These are phyloP conservation scores for Halichoeres trimaculatus DNA, from an alignment of 2,113 vertebrate genomes.

Conservation along the genomic window DNA sequence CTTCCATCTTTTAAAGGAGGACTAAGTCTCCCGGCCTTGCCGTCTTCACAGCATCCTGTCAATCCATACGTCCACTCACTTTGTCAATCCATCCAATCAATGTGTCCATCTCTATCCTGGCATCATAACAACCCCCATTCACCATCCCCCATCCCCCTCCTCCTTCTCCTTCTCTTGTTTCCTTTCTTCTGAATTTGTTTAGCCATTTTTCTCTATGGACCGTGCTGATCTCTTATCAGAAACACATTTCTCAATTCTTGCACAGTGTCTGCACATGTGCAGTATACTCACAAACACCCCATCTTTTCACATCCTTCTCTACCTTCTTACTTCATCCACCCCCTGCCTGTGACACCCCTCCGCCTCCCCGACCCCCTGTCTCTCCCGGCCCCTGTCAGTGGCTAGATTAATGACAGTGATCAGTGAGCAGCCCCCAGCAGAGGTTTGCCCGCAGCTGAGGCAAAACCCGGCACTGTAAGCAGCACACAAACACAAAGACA, in stretches of 20 bases:
- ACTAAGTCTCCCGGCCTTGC: slow-evolving; percentile 39
- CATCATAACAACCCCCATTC: slow-evolving; percentile 40
- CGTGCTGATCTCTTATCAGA: slow-evolving; percentile 42
- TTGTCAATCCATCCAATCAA: slow-evolving; percentile 53
- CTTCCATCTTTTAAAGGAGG: slow-evolving; percentile 29
- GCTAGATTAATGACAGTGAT: slow-evolving; percentile 87
- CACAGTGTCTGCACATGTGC: slow-evolving; percentile 4
- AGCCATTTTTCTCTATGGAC: slow-evolving; percentile 14
- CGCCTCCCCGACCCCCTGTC: slow-evolving; percentile 47
- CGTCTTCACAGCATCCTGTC: slow-evolving; percentile 54
- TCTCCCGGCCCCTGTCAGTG: slow-evolving; percentile 76
- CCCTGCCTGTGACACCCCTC: slow-evolving; percentile 39
- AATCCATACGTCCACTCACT: slow-evolving; percentile 48
- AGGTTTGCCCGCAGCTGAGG: slow-evolving; percentile 75
- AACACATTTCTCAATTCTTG: slow-evolving; percentile 1
- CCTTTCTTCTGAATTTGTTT: slow-evolving; percentile 43
- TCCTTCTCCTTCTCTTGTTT: slow-evolving; percentile 4
- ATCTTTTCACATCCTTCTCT: slow-evolving; percentile 25
- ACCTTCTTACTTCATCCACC: slow-evolving; percentile 34
- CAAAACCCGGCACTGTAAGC: slow-evolving; percentile 71
- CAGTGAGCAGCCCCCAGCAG: slow-evolving; percentile 79
- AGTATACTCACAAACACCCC: slow-evolving; percentile 37
- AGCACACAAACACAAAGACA: slow-evolving; percentile 4
- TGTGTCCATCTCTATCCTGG: slow-evolving; percentile 49
- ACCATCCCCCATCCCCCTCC: slow-evolving; percentile 7